A percentile compares a stretch with the other conserved stretches of the same genome.
Conservation (phyloP, 2,888 invertebrate species). For the Lasioglossum vierecki region DNA sequence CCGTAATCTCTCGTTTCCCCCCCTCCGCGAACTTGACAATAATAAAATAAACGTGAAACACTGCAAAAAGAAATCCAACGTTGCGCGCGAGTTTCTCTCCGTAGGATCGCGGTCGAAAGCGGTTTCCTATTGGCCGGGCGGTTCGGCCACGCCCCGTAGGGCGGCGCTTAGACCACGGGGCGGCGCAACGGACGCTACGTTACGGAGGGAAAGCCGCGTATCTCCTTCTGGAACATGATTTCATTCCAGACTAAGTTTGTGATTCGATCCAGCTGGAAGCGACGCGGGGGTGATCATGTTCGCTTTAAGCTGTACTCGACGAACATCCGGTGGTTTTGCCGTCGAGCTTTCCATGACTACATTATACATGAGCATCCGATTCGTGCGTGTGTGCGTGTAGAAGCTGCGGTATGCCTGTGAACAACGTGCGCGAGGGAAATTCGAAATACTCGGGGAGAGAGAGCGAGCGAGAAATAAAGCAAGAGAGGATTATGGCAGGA, state of each 20-base stretch:
- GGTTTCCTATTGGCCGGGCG: slow-evolving; percentile 1
- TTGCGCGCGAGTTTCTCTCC: neutral
- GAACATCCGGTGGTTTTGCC: slow-evolving; percentile 78
- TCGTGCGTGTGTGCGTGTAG: slow-evolving; percentile 62
- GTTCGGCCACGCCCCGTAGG: neutral
- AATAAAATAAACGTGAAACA: slow-evolving; percentile 1
- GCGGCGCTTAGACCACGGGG: neutral
- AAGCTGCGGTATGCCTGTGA: slow-evolving; percentile 53
- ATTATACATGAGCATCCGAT: slow-evolving; percentile 72
- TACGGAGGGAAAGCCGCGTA: slow-evolving; percentile 1
- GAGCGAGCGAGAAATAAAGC: neutral
- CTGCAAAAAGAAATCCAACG: neutral
- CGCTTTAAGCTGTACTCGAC: slow-evolving; percentile 64
- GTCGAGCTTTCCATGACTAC: slow-evolving; percentile 81
- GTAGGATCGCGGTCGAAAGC: neutral
- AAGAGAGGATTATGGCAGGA: slow-evolving; percentile 75
- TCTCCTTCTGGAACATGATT: neutral
- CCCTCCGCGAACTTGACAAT: slow-evolving; percentile 24
- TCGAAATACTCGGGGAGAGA: slow-evolving; percentile 57
- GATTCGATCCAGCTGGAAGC: slow-evolving; percentile 39
- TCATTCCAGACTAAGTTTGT: slow-evolving; percentile 16
- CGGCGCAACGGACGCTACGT: neutral
- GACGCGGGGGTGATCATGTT: slow-evolving; percentile 47
- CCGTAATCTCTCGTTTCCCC: slow-evolving; percentile 19
- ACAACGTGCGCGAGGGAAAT: slow-evolving; percentile 23